phyloP scores from a whole-genome alignment of 1,140 invertebrate genomes.

The Argopecten irradians region DNA sequence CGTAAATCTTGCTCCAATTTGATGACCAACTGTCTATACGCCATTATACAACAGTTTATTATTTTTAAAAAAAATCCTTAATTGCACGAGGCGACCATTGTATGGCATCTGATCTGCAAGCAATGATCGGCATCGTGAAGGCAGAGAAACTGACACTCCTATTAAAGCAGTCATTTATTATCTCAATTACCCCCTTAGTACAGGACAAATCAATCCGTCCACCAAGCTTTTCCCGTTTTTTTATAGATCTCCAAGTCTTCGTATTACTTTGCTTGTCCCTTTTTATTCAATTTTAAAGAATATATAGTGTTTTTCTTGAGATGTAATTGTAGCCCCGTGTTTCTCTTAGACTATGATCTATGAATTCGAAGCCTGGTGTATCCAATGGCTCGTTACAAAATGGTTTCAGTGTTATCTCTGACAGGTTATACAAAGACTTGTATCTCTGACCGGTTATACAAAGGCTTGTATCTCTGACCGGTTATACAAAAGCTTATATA shows the following conservation, averaged over 20 bases:
- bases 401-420: too few relatives aligned
- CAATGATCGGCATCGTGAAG: background rate
- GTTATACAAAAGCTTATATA: too few relatives aligned
- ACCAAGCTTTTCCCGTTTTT: background rate
- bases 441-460: too few relatives aligned
- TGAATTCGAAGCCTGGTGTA: background rate
- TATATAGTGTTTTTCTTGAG: background rate
- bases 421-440: background rate
- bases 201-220: conserved; percentile 6
- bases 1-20: background rate
- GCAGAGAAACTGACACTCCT: background rate
- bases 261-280: background rate
- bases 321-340: background rate
- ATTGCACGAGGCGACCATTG: background rate
- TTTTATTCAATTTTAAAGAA: conserved; percentile 9
- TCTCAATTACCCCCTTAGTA: background rate
- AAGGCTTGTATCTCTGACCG: too few relatives aligned
- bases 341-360: background rate
- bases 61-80: background rate
- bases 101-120: background rate
- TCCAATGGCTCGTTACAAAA: conserved; percentile 13
- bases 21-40: background rate
- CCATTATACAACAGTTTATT: background rate
- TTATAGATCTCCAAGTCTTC: background rate
- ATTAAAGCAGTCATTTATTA: background rate